These are phyloP conservation scores for Sphaeramia orbicularis DNA, from an alignment of 2,797 vertebrate species.

Conservation along the genomic window DNA sequence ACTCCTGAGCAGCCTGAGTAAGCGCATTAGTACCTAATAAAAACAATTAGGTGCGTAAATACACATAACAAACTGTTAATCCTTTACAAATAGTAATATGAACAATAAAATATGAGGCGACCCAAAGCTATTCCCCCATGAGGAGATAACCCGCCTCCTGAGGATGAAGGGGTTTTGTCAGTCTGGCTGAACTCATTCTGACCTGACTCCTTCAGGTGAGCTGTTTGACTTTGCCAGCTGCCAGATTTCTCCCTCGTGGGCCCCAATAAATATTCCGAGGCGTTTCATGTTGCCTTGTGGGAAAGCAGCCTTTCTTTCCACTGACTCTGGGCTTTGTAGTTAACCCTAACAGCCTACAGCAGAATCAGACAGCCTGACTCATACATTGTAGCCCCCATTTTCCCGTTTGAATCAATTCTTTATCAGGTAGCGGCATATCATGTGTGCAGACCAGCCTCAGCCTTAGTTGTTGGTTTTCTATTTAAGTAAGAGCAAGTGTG, in stretches of 20 bases:
- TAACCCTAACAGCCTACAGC: constrained; percentile 49
- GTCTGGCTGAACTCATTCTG: constrained; percentile 55
- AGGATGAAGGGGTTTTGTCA: constrained; percentile 28
- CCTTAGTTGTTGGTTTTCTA: constrained; percentile 46
- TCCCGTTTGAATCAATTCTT: constrained; percentile 29
- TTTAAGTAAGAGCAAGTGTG: constrained; percentile 44
- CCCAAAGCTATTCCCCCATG: constrained; percentile 15
- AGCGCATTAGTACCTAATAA: constrained; percentile 2
- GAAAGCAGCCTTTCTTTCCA: constrained; percentile 54
- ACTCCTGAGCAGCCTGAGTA: background rate
- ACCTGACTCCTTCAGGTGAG: constrained; percentile 65
- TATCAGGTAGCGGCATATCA: constrained; percentile 11
- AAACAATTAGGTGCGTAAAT: constrained; percentile 36
- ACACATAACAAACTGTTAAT: constrained; percentile 34
- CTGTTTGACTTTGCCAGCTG: constrained; percentile 69
- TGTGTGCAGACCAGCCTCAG: constrained; percentile 14
- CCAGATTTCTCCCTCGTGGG: constrained; percentile 54
- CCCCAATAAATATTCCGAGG: constrained; percentile 66
- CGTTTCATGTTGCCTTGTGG: constrained; percentile 62
- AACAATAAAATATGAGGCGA: constrained; percentile 22
- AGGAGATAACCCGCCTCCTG: constrained; percentile 17
- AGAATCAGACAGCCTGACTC: constrained; percentile 24
- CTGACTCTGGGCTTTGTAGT: constrained; percentile 57
- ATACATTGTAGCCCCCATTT: constrained; percentile 12
- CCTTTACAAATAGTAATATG: constrained; percentile 23